Conservation (phyloP, 2,797 vertebrate genomes). For the Rhodeus uyekii region DNA sequence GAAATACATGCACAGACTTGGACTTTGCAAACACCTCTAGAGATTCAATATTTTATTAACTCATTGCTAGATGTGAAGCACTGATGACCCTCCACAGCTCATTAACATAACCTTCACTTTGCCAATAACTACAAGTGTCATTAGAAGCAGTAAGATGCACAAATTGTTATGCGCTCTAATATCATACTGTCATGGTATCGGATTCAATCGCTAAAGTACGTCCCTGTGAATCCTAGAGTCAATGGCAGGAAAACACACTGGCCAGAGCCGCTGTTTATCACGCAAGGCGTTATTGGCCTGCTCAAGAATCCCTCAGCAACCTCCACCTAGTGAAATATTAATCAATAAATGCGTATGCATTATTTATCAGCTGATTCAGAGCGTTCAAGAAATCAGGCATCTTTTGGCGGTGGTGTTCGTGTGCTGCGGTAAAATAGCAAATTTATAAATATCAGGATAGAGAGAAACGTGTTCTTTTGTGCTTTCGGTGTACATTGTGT, state of each 20-base stretch:
- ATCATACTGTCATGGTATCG: slow-evolving; percentile 24
- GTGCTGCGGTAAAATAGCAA: slow-evolving; percentile 22
- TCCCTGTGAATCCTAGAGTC: slow-evolving; percentile 8
- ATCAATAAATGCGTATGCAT: slow-evolving; percentile 67
- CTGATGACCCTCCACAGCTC: slow-evolving; percentile 30
- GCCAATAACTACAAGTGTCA: slow-evolving; percentile 33
- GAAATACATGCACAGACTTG: slow-evolving; percentile 16
- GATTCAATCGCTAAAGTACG: slow-evolving; percentile 10
- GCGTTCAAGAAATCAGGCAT: slow-evolving; percentile 44
- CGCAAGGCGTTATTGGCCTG: slow-evolving; percentile 38
- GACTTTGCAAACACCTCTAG: not conserved
- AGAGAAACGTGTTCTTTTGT: not conserved
- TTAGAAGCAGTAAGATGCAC: slow-evolving; percentile 27
- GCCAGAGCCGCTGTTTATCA: slow-evolving; percentile 27
- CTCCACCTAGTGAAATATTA: slow-evolving; percentile 59
- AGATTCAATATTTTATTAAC: slow-evolving; percentile 26
- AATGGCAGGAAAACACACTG: slow-evolving; percentile 32
- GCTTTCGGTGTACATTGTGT: slow-evolving; percentile 18
- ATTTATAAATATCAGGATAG: slow-evolving; percentile 28
- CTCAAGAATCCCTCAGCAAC: slow-evolving; percentile 49
- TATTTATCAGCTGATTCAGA: slow-evolving; percentile 63
- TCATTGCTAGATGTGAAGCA: not conserved
- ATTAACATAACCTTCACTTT: slow-evolving; percentile 36
- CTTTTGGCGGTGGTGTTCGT: slow-evolving; percentile 2
- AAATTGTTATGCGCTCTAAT: slow-evolving; percentile 33